Conservation (phyloP, 2,888 invertebrate genomes). For the Xiphydria camelus region DNA sequence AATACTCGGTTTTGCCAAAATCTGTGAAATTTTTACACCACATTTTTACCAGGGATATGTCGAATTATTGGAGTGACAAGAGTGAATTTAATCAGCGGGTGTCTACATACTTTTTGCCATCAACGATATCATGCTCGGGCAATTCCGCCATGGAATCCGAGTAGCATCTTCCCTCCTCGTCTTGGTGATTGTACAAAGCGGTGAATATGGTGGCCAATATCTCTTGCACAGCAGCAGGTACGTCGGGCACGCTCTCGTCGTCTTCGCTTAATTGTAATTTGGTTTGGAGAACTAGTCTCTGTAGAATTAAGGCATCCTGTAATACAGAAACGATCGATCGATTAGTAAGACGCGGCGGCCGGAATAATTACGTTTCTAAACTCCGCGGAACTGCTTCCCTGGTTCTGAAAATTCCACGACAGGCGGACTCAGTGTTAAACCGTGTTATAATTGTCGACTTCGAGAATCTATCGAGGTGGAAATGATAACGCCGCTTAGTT, state of each 20-base stretch:
- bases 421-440: background rate
- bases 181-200: constrained; percentile 93
- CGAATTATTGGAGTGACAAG: too few species aligned
- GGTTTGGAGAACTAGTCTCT: constrained; percentile 88
- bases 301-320: constrained; percentile 87
- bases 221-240: constrained; percentile 87
- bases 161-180: constrained; percentile 94
- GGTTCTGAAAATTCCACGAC: too few species aligned
- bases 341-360: too few species aligned
- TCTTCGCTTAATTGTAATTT: constrained; percentile 85
- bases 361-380: too few species aligned
- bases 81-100: too few species aligned
- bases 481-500: too few species aligned
- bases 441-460: background rate
- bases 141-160: constrained; percentile 95
- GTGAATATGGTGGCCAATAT: constrained; percentile 89
- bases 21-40: too few species aligned
- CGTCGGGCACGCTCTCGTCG: constrained; percentile 87
- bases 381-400: too few species aligned
- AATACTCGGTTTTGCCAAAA: too few species aligned
- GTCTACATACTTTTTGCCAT: constrained; percentile 68
- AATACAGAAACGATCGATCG: too few species aligned
- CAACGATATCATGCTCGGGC: constrained; percentile 78
- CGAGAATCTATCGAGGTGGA: too few species aligned
- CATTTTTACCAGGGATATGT: too few species aligned